Evolutionary conservation across 2,113 vertebrate genomes (phyloP).

Genomic region (Macrotus californicus): DNA sequence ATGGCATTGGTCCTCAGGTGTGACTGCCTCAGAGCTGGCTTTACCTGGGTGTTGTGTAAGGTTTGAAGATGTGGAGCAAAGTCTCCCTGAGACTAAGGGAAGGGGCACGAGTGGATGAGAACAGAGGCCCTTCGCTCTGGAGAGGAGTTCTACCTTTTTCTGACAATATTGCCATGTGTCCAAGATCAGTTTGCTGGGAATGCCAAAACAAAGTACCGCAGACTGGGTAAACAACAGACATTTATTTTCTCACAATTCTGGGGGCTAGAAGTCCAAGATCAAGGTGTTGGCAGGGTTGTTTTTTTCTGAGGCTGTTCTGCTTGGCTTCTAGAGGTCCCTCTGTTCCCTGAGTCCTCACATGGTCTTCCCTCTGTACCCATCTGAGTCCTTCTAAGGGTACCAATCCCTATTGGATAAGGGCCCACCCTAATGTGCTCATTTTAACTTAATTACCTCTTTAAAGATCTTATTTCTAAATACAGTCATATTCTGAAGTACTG

Average conservation of each 20-base stretch:
- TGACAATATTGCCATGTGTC: fast-evolving
- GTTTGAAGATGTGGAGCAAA: neutral
- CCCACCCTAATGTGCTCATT: neutral
- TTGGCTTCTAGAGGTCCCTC: neutral
- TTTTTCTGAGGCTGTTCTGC: neutral
- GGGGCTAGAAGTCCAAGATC: neutral
- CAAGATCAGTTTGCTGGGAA: neutral
- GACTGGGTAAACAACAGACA: neutral
- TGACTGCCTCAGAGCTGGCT: neutral
- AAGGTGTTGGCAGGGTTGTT: neutral
- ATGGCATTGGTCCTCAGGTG: neutral
- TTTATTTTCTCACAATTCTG: neutral
- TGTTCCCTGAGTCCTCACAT: neutral
- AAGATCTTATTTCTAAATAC: neutral
- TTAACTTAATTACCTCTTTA: constrained; percentile 10
- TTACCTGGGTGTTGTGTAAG: neutral
- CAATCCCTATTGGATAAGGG: neutral
- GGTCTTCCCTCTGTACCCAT: neutral
- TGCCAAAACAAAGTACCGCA: neutral
- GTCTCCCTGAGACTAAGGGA: neutral
- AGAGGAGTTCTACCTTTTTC: neutral
- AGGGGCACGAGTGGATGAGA: neutral
- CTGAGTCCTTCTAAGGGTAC: neutral
- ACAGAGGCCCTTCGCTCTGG: neutral
- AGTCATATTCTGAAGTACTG: neutral